Evolutionary conservation across 1,140 invertebrate genomes (phyloP), one percentile per base, ranked within the genome.

Genomic region (Brachionus rubens): DNA sequence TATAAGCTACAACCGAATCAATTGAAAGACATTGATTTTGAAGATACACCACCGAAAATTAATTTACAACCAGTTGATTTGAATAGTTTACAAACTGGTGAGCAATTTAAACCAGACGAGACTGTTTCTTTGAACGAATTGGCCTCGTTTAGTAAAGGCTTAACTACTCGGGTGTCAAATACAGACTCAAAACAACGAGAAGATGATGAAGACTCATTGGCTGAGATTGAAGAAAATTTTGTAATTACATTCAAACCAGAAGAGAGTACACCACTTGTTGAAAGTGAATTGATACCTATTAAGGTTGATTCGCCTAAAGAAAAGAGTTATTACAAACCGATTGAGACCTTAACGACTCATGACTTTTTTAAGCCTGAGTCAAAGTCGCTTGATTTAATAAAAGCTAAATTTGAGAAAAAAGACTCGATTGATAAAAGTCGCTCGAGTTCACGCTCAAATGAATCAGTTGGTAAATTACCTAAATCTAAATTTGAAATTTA

Each of bases 191-290:
- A 46, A 14, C 3, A 1, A 9, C 3, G 1, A 65, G 43, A 9
- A n/a, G 36, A 65, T 9, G 59, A 65, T 46, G 36, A 65, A 19
- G 59, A 65, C 24, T 65, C 59, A 24, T 43, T 65, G 40, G 59
- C 59, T 9, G 59, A 65, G 6, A 65, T 65, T 14, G 59, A 65
- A 24, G 59, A 65, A 65, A 65, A 65, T 65, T 65, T 65, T 65
- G 59, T 65, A 9, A 43, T 65, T 12, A 65, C 59, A 43, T 65
- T 43, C 36, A 65, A 65, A 43, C 59, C 59, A 43, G 6, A 36
- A 19, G 54, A 59, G 36, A 19, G 36, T 21, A 30, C 30, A 33
- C 30, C 33, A 6, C 9, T 59, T 7, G 54, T 59, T 30, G 54
- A 59, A 36, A 59, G 54, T 9, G 54, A 59, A 33, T 33, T 59